Conservation (phyloP, 2,797 vertebrate species). For the Hypotaenidia okinawae region DNA sequence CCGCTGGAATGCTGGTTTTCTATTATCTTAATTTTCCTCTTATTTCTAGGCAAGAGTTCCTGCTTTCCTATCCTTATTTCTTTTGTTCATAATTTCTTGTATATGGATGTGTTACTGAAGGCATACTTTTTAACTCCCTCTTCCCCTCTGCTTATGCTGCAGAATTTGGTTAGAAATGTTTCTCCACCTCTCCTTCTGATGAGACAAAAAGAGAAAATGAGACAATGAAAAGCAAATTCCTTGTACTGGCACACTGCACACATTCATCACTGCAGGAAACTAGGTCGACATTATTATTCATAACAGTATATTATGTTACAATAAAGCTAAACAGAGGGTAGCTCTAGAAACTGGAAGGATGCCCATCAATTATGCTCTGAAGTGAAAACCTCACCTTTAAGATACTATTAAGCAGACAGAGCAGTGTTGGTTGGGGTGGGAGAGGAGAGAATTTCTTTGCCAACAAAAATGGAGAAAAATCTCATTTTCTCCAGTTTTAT, state of each 20-base stretch:
- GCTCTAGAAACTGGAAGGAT: constrained; percentile 5
- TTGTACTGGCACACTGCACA: background rate
- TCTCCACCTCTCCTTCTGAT: background rate
- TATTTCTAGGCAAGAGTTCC: background rate
- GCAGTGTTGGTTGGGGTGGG: background rate
- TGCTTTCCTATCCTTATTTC: background rate
- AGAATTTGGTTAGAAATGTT: fast-evolving
- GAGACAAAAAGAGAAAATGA: background rate
- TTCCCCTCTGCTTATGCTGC: background rate
- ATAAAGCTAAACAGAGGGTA: constrained; percentile 8
- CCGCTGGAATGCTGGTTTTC: background rate
- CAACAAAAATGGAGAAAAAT: constrained; percentile 8
- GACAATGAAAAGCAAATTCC: background rate
- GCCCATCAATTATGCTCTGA: background rate
- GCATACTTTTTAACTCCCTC: background rate
- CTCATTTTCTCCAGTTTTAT: constrained; percentile 10
- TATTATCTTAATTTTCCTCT: background rate
- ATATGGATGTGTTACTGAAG: background rate
- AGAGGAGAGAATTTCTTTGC: background rate
- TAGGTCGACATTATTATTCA: background rate
- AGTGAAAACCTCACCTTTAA: background rate
- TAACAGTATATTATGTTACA: constrained; percentile 36
- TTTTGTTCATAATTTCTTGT: background rate
- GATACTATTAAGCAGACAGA: background rate
- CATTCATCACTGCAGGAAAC: background rate